These are phyloP conservation scores for Panthera tigris DNA, from an alignment of 2,113 vertebrate species.

Conservation along the genomic window DNA sequence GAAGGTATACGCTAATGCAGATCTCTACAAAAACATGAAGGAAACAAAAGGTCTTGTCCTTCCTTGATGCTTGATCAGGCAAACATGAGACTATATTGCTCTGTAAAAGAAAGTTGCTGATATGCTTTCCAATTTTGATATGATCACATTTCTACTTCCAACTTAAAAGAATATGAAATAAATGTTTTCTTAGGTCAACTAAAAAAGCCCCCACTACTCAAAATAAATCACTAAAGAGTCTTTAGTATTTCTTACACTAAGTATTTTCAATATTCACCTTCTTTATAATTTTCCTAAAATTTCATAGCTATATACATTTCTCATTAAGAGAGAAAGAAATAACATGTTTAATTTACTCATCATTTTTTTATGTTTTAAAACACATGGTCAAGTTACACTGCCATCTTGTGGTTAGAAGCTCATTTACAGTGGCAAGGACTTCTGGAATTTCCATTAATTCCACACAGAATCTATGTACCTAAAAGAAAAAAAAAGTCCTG, in stretches of 20 bases:
- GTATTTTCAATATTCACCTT: neutral
- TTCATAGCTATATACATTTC: neutral
- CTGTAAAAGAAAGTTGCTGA: neutral
- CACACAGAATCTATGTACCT: neutral
- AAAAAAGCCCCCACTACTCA: neutral
- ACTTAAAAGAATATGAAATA: slow-evolving; percentile 20
- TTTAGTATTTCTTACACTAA: neutral
- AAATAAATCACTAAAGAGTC: neutral
- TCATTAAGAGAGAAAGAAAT: slow-evolving; percentile 17
- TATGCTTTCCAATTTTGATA: neutral
- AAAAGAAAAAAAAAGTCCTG: neutral
- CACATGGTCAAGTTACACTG: slow-evolving; percentile 58
- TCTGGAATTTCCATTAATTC: neutral
- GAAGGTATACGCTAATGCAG: neutral
- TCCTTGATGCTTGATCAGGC: neutral
- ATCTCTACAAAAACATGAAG: neutral
- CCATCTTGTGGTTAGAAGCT: slow-evolving; percentile 73
- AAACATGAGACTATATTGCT: neutral
- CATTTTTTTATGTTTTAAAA: neutral
- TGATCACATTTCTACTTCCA: neutral
- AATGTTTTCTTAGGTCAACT: slow-evolving; percentile 6
- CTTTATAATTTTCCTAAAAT: slow-evolving; percentile 4
- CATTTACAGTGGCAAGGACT: neutral
- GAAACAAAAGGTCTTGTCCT: neutral
- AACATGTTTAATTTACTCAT: neutral